Percentiles rank a stretch among this genome's conserved stretches.
Conservation (phyloP, 1,140 invertebrate genomes). For the Octopus sinensis region DNA sequence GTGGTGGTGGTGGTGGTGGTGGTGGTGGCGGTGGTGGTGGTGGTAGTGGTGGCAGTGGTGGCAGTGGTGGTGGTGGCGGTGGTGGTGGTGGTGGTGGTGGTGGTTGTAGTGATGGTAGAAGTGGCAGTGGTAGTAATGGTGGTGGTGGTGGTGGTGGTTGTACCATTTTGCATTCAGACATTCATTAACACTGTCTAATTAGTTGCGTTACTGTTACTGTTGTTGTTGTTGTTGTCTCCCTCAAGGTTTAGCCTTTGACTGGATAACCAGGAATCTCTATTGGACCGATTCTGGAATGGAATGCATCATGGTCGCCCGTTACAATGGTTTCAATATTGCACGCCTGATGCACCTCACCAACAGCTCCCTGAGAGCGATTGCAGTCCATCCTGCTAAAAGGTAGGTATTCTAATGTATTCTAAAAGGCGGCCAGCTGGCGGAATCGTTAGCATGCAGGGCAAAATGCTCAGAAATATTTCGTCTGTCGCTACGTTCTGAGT, state of each 20-base stretch:
- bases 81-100: background rate
- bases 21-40: slow-evolving; percentile 3
- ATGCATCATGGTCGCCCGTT: slow-evolving; percentile 18
- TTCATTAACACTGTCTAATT: too few relatives aligned
- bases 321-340: slow-evolving; percentile 3
- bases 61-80: background rate
- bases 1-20: slow-evolving; percentile 5
- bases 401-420: background rate
- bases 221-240: slow-evolving; percentile 51
- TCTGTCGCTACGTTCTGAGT: too few relatives aligned
- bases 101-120: background rate
- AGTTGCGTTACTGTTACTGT: too few relatives aligned
- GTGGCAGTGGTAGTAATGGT: background rate
- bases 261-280: slow-evolving; percentile 86
- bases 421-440: too few relatives aligned
- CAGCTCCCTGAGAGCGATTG: slow-evolving; percentile 4
- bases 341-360: background rate
- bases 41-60: background rate
- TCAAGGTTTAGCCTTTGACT: slow-evolving; percentile 90
- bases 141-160: background rate
- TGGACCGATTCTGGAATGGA: slow-evolving; percentile 80
- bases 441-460: too few relatives aligned
- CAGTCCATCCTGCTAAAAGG: slow-evolving; percentile 19
- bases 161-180: too few relatives aligned
- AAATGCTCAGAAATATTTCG: too few relatives aligned